phyloP scores from a whole-genome alignment of 2,888 invertebrate species.

The Nycteola revayana region DNA sequence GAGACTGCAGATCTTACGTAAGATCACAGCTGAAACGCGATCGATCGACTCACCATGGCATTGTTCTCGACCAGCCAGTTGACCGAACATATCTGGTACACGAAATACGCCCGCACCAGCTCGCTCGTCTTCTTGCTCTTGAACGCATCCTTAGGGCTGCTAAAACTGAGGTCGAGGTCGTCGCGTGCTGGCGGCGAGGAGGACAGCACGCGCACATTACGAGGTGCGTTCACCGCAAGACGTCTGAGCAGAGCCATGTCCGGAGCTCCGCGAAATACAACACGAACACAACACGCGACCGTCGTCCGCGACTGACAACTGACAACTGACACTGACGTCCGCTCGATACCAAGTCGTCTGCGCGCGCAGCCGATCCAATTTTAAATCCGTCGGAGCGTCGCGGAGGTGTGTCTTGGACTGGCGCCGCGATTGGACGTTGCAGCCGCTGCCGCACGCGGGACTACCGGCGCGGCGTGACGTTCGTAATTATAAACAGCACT shows the following conservation, averaged over 20 bases:
- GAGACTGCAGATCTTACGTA: constrained; percentile 62
- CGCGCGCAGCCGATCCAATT: constrained; percentile 75
- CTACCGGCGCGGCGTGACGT: constrained; percentile 25
- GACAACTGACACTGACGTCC: constrained; percentile 62
- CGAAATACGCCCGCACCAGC: constrained; percentile 93
- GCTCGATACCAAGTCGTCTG: constrained; percentile 67
- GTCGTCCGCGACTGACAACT: constrained; percentile 57
- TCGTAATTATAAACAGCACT: constrained; percentile 24
- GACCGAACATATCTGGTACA: constrained; percentile 95
- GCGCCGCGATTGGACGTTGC: constrained; percentile 52
- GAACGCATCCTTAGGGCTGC: constrained; percentile 94
- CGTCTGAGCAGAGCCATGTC: constrained; percentile 74
- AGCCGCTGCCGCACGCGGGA: constrained; percentile 35
- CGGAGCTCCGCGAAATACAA: constrained; percentile 55
- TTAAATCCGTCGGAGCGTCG: constrained; percentile 53
- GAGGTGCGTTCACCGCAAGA: constrained; percentile 61
- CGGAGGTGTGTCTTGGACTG: constrained; percentile 70
- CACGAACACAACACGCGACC: constrained; percentile 55
- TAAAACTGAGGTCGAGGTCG: constrained; percentile 92
- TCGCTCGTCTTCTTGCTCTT: constrained; percentile 97
- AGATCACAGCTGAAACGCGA: constrained; percentile 45
- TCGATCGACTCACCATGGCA: constrained; percentile 88
- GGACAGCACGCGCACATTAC: constrained; percentile 57
- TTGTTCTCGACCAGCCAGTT: constrained; percentile 95
- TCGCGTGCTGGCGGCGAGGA: constrained; percentile 71